Conservation (phyloP, 2,888 invertebrate genomes). For the Coronaproctus castanopsis region DNA sequence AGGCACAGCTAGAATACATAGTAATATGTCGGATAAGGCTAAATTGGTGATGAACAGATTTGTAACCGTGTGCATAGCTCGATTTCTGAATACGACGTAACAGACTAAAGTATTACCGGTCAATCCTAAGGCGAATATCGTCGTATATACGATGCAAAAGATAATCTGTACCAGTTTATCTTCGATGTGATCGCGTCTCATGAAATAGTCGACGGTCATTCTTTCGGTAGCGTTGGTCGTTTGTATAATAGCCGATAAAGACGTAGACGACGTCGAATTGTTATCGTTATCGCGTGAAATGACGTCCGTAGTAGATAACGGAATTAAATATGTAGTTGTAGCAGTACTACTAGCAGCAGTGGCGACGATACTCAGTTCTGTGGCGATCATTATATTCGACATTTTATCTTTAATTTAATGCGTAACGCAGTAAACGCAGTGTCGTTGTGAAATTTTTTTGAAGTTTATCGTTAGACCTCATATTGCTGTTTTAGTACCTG, state of each 20-base stretch:
- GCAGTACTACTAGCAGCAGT: no score
- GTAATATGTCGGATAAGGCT: constrained; percentile 80
- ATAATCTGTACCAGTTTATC: constrained; percentile 36
- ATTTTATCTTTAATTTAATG: no score
- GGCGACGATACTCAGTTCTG: no score
- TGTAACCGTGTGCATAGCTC: constrained; percentile 93
- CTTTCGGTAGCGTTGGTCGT: background rate
- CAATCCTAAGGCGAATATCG: constrained; percentile 65
- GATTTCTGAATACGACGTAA: constrained; percentile 78
- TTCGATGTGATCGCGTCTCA: constrained; percentile 15
- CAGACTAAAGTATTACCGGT: constrained; percentile 81
- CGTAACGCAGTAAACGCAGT: no score
- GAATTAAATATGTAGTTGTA: no score
- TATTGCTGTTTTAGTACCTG: no score
- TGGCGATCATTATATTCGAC: no score
- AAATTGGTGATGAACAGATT: constrained; percentile 93
- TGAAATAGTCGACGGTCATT: background rate
- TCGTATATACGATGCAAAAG: constrained; percentile 52
- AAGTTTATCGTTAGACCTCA: no score
- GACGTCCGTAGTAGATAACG: no score
- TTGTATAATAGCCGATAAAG: background rate
- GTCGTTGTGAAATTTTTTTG: no score
- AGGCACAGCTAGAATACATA: constrained; percentile 83
- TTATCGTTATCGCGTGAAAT: no score
- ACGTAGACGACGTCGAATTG: background rate